Evolutionary conservation across 1,140 invertebrate genomes (phyloP), one percentile per base, ranked within the genome.

Genomic region (Drosophila pallidifrons): DNA sequence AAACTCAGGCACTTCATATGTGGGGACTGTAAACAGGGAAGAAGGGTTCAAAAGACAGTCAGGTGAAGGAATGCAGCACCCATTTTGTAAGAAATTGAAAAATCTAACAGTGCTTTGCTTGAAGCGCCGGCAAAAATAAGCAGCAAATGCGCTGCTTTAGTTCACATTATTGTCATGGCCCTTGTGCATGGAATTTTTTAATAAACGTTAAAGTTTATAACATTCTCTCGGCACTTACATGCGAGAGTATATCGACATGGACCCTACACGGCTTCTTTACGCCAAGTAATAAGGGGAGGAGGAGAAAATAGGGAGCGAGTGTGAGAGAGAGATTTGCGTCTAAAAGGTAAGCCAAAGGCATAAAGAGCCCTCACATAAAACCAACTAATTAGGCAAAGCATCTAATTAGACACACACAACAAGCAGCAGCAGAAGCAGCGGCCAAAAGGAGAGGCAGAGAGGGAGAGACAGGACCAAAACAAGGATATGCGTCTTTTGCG

Each of bases 151-250:
- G 77, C 67, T 87, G 82, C 80, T 87, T 87, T 83, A 58, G 80
- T 70, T 89, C 75, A 69, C 85, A 89, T 85, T 85, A 88, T 85
- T 89, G 83, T 85, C 77, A 67, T 54, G 54, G 49, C 43, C 38
- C 66, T 58, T 70, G 76, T 75, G 83, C 66, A 85, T 74, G 86
- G 85, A 88, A 88, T 88, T 88, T 88, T 80, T 88, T 88, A 88
- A 88, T 88, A 88, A 88, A 85, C 85, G 85, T 89, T 88, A 81
- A 88, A 88, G 81, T 88, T 88, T 88, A 88, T 88, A 89, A 88
- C 85, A 88, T 88, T 89, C 81, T 85, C 77, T 45, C 49, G 47
- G 49, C 49, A 55, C 46, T 71, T 35, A 67, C 69, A 87, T 73
- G 38, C 70, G 55, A 61, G 55, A 61, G 47, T 51, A 70, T 89